These are phyloP conservation scores for Stichopus horrens DNA, from an alignment of 53 echinoderm and acorn worm genomes.

Conservation along the genomic window DNA sequence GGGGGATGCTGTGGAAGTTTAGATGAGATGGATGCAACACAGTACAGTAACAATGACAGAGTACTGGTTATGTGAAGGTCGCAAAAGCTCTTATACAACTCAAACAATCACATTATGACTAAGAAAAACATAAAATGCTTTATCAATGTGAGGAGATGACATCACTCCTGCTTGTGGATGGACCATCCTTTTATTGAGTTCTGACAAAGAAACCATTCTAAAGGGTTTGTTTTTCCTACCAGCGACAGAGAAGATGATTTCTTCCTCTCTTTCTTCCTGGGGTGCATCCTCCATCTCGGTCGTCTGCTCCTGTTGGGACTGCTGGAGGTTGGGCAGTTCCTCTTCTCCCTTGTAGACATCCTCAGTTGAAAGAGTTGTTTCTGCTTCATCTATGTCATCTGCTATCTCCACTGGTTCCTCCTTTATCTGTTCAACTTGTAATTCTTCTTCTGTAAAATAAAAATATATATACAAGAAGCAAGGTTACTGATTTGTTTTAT, in stretches of 20 bases:
- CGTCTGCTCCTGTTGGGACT: not conserved
- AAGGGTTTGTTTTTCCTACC: not conserved
- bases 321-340: too few species aligned
- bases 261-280: conserved; percentile 23
- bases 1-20: too few species aligned
- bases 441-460: not conserved
- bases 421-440: not conserved
- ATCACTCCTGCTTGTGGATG: too few species aligned
- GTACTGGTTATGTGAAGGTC: too few species aligned
- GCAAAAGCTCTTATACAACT: too few species aligned
- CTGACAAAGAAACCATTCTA: too few species aligned
- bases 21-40: too few species aligned
- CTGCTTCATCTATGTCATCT: not conserved
- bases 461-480: not conserved
- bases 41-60: too few species aligned
- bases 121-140: too few species aligned
- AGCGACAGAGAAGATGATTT: conserved; percentile 33
- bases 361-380: not conserved
- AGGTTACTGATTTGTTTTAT: not conserved
- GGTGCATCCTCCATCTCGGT: not conserved
- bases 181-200: too few species aligned
- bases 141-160: too few species aligned
- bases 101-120: too few species aligned
- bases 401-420: conserved; percentile 10
- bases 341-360: not conserved